These are phyloP conservation scores for Archilochus colubris DNA, from an alignment of 2,113 vertebrate species.

Conservation along the genomic window DNA sequence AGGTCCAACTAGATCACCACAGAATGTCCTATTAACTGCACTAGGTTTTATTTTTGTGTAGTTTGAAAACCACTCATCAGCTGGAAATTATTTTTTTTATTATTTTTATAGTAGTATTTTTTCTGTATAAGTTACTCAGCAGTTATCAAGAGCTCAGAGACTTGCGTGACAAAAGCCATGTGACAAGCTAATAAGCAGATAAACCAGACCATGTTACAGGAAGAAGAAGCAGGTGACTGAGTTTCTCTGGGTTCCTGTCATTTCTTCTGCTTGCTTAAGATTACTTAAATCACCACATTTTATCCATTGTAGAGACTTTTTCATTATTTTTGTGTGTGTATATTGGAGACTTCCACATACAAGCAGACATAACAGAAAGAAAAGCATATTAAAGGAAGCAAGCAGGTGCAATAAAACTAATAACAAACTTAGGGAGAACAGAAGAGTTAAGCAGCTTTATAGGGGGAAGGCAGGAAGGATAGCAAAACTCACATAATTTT, in stretches of 20 bases:
- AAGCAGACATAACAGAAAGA: neutral
- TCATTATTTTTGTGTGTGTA: neutral
- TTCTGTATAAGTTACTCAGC: neutral
- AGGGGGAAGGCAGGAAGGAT: neutral
- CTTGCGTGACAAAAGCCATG: neutral
- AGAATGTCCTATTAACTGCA: neutral
- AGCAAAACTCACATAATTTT: neutral
- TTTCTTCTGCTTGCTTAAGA: neutral
- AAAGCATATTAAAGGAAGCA: neutral
- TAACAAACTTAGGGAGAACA: neutral
- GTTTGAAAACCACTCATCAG: neutral
- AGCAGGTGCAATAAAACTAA: neutral
- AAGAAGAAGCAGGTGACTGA: neutral
- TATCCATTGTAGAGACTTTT: neutral
- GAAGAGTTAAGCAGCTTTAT: neutral
- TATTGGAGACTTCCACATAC: neutral
- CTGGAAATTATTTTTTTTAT: neutral
- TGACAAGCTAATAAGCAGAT: constrained; percentile 6
- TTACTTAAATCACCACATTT: neutral
- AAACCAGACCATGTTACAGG: neutral
- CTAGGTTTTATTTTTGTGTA: neutral
- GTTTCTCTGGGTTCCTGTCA: neutral
- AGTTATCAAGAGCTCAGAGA: neutral
- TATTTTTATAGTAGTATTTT: neutral
- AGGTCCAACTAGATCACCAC: neutral